Evolutionary conservation across 2,113 vertebrate genomes (phyloP), one percentile per base, ranked within the genome.

Genomic region (Chamaetylas fuelleborni): DNA sequence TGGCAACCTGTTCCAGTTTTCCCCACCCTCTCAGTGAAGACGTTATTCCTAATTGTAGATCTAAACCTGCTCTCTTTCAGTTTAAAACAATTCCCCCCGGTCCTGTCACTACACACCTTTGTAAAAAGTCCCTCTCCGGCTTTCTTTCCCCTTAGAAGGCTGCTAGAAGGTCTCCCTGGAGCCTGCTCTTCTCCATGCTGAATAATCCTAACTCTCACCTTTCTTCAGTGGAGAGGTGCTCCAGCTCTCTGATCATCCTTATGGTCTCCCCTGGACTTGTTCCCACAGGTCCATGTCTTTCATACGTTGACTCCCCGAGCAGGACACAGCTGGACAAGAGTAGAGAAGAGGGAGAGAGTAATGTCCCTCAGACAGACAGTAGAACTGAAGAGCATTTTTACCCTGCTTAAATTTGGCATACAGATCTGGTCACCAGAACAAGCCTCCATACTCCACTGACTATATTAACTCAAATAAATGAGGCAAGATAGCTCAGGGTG

Each of bases 31-130:
- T 51, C 23, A 51, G 28, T 58, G 23, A 66, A 33, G 10, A 51
- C 0, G 0, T 43, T 50, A 36, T 24, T 58, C 7, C 23, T 24
- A n/a, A 24, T 14, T 73, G 25, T 48, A 36, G 36, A 28, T 50
- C 6, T 43, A 43, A 72, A 36, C 5, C 26, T 66, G 3, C 43
- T 31, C 9, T 50, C 11, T 18, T 87, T 71, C 31, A 51, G 22
- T 51, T 73, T 66, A 26, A 38, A 73, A 45, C 5, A 23, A 20
- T 58, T 66, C 11, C 1, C 8, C 11, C 7, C 29, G 33, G 4
- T 73, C 5, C 38, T 38, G 15, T n/a, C 12, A 14, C 15, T 38
- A 28, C 11, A 24, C 9, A 19, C 19, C 5, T 17, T n/a, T 67
- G 3, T 20, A 53, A 24, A 66, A 45, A 14, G 7, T n/a, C 19